Conservation (phyloP, 2,888 invertebrate genomes). For the Rhagonycha fulva region DNA sequence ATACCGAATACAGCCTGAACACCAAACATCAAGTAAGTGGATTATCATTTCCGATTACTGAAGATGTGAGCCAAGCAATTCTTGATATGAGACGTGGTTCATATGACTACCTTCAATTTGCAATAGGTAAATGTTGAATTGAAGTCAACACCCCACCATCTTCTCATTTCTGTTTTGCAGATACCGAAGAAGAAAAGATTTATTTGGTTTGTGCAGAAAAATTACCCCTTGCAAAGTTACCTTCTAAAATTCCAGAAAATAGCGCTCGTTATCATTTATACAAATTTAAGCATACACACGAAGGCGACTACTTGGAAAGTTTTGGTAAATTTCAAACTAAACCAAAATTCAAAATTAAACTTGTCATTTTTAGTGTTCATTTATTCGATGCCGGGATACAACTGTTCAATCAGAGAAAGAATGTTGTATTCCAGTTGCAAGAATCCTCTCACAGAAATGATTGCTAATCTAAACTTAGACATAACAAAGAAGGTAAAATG, state of each 20-base stretch:
- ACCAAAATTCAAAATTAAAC: neutral
- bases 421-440: slow-evolving; percentile 99
- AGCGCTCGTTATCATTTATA: slow-evolving; percentile 90
- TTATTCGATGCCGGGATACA: slow-evolving; percentile 98
- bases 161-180: slow-evolving; percentile 52
- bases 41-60: slow-evolving; percentile 86
- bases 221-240: slow-evolving; percentile 70
- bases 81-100: slow-evolving; percentile 72
- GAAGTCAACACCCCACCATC: neutral
- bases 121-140: slow-evolving; percentile 66
- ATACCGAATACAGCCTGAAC: slow-evolving; percentile 78
- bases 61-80: slow-evolving; percentile 77
- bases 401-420: slow-evolving; percentile 92
- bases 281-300: slow-evolving; percentile 89
- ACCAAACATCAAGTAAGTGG: slow-evolving; percentile 88
- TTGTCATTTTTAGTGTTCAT: slow-evolving; percentile 81
- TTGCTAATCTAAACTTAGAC: slow-evolving; percentile 77
- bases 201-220: slow-evolving; percentile 77
- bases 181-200: slow-evolving; percentile 86
- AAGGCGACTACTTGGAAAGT: slow-evolving; percentile 87
- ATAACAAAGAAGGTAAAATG: slow-evolving; percentile 83
- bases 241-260: slow-evolving; percentile 81
- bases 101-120: slow-evolving; percentile 88
- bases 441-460: slow-evolving; percentile 82
- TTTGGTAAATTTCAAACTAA: slow-evolving; percentile 63